Conservation (phyloP, 2,888 invertebrate genomes). For the Noctua janthe region DNA sequence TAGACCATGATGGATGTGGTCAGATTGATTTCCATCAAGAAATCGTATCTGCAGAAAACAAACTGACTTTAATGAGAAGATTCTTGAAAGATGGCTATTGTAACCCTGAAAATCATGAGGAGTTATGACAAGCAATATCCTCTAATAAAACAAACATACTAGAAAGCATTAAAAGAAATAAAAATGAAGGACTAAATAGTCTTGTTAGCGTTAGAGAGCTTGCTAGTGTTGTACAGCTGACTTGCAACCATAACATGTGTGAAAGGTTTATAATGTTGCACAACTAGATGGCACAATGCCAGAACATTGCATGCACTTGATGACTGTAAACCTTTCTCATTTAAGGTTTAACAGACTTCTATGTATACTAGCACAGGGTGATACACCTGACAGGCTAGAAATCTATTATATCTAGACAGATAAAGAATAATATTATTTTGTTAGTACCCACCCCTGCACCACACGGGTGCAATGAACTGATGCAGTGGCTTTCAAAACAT, state of each 20-base stretch:
- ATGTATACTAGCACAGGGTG: neutral
- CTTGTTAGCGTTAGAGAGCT: neutral
- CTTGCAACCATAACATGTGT: conserved; percentile 12
- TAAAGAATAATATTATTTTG: neutral
- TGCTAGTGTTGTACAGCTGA: neutral
- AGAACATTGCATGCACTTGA: conserved; percentile 4
- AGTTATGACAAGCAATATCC: neutral
- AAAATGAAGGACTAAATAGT: neutral
- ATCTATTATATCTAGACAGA: neutral
- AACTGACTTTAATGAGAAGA: neutral
- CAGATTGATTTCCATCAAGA: neutral
- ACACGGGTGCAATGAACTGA: neutral
- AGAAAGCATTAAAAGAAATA: neutral
- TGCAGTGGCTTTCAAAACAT: neutral
- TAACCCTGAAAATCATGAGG: too few species aligned
- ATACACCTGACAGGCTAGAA: neutral
- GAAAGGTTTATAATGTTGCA: conserved; percentile 42
- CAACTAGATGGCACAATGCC: conserved; percentile 47
- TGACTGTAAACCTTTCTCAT: conserved; percentile 14
- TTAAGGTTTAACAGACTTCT: conserved; percentile 8
- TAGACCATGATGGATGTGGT: neutral
- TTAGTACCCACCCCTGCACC: neutral
- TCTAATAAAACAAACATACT: neutral
- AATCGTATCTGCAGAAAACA: neutral
- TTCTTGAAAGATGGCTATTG: neutral